Evolutionary conservation across 2,113 vertebrate genomes (phyloP).

Genomic region (Tringa solitaria): DNA sequence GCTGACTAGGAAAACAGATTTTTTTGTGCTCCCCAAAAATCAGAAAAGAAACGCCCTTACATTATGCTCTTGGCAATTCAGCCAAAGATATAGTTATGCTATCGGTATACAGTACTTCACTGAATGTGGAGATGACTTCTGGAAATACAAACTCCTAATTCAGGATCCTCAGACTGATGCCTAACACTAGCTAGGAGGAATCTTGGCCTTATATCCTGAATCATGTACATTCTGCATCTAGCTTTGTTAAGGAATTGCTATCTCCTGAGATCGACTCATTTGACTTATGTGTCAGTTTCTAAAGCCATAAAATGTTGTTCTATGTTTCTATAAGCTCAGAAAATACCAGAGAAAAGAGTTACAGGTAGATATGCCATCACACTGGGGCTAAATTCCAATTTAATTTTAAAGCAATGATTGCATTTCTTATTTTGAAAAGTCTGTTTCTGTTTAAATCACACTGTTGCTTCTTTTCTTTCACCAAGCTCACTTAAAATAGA

Average conservation of each 20-base stretch:
- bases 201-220: not conserved
- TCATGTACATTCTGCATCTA: not conserved
- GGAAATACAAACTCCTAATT: not conserved
- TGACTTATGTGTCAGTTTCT: not conserved
- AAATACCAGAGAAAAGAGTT: not conserved
- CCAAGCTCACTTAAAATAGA: slow-evolving; percentile 43
- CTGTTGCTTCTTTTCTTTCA: slow-evolving; percentile 34
- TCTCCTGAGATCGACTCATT: not conserved
- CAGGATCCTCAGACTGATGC: not conserved
- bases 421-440: slow-evolving; percentile 28
- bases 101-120: not conserved
- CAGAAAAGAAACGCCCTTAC: not conserved
- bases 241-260: not conserved
- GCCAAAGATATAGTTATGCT: not conserved
- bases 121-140: not conserved
- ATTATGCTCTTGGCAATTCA: not conserved
- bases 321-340: not conserved
- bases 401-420: not conserved
- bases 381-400: not conserved
- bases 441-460: slow-evolving; percentile 59
- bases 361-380: not conserved
- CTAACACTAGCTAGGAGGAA: not conserved
- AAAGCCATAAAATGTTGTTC: not conserved
- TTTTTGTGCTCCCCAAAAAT: not conserved
- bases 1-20: not conserved